Conservation (phyloP, 23 tunicate genomes). For the Aplidium turbinatum region DNA sequence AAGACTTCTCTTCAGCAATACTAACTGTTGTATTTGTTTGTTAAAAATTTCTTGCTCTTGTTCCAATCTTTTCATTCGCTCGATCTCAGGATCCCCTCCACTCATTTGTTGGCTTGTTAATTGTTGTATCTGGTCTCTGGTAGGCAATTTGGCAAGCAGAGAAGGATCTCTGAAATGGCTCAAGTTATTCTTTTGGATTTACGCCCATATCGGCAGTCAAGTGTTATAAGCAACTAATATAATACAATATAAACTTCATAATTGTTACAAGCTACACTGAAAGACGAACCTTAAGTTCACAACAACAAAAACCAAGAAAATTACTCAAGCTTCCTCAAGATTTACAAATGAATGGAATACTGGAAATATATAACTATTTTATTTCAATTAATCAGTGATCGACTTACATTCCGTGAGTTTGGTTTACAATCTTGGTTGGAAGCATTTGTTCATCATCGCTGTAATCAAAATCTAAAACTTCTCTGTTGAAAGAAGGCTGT, state of each 20-base stretch:
- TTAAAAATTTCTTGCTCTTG: constrained; percentile 74
- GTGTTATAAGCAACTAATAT: too few species aligned
- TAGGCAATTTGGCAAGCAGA: constrained; percentile 71
- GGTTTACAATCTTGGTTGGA: constrained; percentile 29
- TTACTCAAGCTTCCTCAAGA: too few species aligned
- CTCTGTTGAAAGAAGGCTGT: constrained; percentile 79
- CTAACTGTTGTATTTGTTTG: constrained; percentile 82
- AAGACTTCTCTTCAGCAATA: not conserved
- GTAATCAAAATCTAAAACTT: constrained; percentile 84
- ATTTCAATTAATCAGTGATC: not conserved
- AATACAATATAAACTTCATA: too few species aligned
- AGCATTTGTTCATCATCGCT: constrained; percentile 81
- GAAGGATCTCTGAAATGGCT: constrained; percentile 49
- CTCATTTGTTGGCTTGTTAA: constrained; percentile 9
- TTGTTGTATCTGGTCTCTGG: constrained; percentile 81
- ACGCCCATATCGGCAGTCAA: too few species aligned
- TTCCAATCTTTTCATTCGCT: constrained; percentile 45
- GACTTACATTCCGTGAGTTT: constrained; percentile 25
- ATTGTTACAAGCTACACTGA: too few species aligned
- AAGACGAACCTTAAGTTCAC: too few species aligned
- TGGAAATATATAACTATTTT: too few species aligned
- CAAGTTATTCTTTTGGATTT: too few species aligned
- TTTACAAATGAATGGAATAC: too few species aligned
- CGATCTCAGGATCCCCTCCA: constrained; percentile 1
- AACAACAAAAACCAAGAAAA: too few species aligned